Conservation (phyloP, 2,888 invertebrate species). For the Adelognathus sp. region DNA sequence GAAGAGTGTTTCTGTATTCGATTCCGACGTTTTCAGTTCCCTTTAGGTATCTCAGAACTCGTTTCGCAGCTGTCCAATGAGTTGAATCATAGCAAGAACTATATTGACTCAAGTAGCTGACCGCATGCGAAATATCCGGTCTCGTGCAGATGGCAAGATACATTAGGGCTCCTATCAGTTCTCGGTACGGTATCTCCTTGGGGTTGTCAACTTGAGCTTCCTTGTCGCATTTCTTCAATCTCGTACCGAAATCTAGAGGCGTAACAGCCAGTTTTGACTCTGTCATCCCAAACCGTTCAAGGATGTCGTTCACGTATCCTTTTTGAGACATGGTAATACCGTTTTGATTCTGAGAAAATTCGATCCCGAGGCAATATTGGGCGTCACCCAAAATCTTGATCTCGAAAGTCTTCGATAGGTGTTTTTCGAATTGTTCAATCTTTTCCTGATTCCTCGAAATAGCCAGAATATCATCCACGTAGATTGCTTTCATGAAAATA, state of each 20-base stretch:
- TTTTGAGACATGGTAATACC: slow-evolving; percentile 50
- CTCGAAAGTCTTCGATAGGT: slow-evolving; percentile 37
- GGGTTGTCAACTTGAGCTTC: neutral
- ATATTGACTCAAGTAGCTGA: slow-evolving; percentile 56
- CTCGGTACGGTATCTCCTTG: slow-evolving; percentile 20
- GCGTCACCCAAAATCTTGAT: slow-evolving; percentile 56
- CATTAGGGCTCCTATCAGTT: slow-evolving; percentile 53
- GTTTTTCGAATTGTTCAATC: slow-evolving; percentile 2
- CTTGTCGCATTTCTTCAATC: neutral
- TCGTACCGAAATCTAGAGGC: slow-evolving; percentile 29
- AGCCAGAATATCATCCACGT: slow-evolving; percentile 41
- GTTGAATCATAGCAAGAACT: slow-evolving; percentile 31
- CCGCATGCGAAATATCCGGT: slow-evolving; percentile 57
- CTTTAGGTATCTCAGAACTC: slow-evolving; percentile 38
- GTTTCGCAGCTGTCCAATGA: slow-evolving; percentile 45
- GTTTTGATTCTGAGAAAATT: slow-evolving; percentile 43
- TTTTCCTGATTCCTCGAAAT: neutral
- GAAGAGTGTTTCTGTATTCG: neutral
- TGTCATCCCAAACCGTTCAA: slow-evolving; percentile 65
- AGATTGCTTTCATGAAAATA: slow-evolving; percentile 56
- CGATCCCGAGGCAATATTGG: slow-evolving; percentile 61
- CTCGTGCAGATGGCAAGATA: slow-evolving; percentile 54
- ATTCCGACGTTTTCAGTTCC: slow-evolving; percentile 11
- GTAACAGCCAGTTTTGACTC: slow-evolving; percentile 63
- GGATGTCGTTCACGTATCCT: slow-evolving; percentile 62